Base-by-base conservation (phyloP, 2,888 invertebrate genomes). In the Drosophila phalerata region DNA sequence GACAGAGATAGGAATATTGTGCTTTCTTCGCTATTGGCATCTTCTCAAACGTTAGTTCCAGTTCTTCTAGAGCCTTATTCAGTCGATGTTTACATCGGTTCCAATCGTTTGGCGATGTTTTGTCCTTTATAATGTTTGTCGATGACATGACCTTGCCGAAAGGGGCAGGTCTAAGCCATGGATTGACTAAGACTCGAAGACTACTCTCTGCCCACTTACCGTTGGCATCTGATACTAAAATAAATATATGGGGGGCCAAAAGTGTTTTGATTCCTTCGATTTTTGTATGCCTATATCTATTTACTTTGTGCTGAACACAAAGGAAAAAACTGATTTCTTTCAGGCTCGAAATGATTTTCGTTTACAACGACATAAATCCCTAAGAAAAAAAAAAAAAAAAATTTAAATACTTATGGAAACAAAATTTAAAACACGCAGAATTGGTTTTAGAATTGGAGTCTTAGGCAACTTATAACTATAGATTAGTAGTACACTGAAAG, bases 141-240 rank as follows among this genome's bases (percentile, higher is more conserved):
- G 65, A 60, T 38, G 66, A 38, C 71, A 72, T 72, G 60, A 51
- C 71, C 71, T 66, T 66, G 58, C 58, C 55, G 52, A 28, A 40
- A 22, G 25, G 28, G 17, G 15, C 19, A 34, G 51, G 37, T 49
- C 61, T 22, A 19, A 17, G 49, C 34, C 48, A 49, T 47, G 38
- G 22, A 32, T 38, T 17, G 52, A 55, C 43, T 45, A 28, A 34
- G n/a, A 48, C 56, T 37, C 37, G 15, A 56, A 10, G 51, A 30
- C 42, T 34, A 45, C 11, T 15, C 11, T n/a, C 40, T 17, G 11
- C 11, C 38, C 6, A 64, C 67, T 68, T 48, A 65, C 68, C 52
- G 45, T 53, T 69, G 57, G 10, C 51, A 43, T 49, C 48, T 40
- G 40, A 17, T 58, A 32, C 25, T 43, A n/a, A 45, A 51, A 56